Evolutionary conservation across 2,888 invertebrate genomes (phyloP).

Genomic region (Rhamnusium bicolor): DNA sequence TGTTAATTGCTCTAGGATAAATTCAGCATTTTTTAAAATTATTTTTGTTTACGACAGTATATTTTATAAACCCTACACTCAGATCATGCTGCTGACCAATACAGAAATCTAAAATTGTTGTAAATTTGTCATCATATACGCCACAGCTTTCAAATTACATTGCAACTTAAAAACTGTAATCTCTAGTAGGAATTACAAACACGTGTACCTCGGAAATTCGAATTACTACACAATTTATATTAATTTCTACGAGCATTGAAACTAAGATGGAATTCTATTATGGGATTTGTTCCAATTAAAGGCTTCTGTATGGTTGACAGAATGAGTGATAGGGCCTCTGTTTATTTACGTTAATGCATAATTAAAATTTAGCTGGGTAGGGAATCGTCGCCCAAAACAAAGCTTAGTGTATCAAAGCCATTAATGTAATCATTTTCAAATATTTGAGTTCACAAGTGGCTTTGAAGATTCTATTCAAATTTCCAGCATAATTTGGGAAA

Average conservation of each 20-base stretch:
- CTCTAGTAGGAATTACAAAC: background rate
- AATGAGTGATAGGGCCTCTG: background rate
- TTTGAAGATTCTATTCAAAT: constrained; percentile 5
- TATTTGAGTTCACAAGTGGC: constrained; percentile 22
- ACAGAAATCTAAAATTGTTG: too few relatives aligned
- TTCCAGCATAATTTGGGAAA: background rate
- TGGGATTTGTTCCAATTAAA: constrained; percentile 3
- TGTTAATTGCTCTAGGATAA: too few relatives aligned
- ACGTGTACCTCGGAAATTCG: background rate
- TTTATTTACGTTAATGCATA: constrained; percentile 17
- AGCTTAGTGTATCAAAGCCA: background rate
- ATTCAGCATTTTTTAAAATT: too few relatives aligned
- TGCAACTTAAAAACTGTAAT: background rate
- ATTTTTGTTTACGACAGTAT: too few relatives aligned
- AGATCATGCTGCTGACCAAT: too few relatives aligned
- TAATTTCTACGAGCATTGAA: background rate
- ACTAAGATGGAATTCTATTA: background rate
- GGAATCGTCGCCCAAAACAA: constrained; percentile 3
- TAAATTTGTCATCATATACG: too few relatives aligned
- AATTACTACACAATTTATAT: background rate
- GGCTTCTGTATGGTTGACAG: background rate
- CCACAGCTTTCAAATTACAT: background rate
- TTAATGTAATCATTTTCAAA: constrained; percentile 13
- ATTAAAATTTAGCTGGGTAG: constrained; percentile 13
- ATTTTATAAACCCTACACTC: too few relatives aligned